Conservation (phyloP, 2,113 vertebrate genomes). For the Astur gentilis region DNA sequence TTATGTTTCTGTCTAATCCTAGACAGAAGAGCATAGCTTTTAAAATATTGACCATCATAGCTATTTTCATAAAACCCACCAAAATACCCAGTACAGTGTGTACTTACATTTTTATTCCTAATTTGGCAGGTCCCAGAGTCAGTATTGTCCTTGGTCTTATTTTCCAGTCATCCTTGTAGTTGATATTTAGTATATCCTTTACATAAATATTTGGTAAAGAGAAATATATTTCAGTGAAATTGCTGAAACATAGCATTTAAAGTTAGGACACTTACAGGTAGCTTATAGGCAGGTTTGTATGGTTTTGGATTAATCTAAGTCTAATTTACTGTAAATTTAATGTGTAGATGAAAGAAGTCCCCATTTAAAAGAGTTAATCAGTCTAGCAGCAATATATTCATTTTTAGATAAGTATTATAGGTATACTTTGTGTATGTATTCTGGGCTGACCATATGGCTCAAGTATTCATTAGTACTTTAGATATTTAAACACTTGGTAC, state of each 20-base stretch:
- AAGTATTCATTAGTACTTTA: not conserved
- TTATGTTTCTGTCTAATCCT: not conserved
- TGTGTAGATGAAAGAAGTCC: not conserved
- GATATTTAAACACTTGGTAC: not conserved
- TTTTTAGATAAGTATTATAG: not conserved
- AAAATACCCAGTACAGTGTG: rapidly evolving
- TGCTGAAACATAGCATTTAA: not conserved
- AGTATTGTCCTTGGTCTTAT: not conserved
- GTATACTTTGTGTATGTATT: not conserved
- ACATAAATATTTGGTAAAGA: not conserved
- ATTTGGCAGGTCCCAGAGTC: not conserved
- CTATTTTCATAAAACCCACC: not conserved
- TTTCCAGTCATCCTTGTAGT: not conserved
- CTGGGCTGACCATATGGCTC: not conserved
- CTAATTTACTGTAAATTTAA: not conserved
- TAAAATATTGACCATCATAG: not conserved
- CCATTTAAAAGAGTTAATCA: not conserved
- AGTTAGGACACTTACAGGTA: not conserved
- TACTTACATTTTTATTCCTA: not conserved
- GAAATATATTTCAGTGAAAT: not conserved
- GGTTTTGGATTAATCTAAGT: not conserved
- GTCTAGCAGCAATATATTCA: not conserved
- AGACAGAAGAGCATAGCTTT: not conserved
- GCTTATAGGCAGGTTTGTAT: not conserved
- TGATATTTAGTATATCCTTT: not conserved